A percentile compares a stretch with the other conserved stretches of the same genome.
These are phyloP conservation scores for Ditylenchus dipsaci DNA, from an alignment of 1,140 invertebrate genomes.

Conservation along the genomic window DNA sequence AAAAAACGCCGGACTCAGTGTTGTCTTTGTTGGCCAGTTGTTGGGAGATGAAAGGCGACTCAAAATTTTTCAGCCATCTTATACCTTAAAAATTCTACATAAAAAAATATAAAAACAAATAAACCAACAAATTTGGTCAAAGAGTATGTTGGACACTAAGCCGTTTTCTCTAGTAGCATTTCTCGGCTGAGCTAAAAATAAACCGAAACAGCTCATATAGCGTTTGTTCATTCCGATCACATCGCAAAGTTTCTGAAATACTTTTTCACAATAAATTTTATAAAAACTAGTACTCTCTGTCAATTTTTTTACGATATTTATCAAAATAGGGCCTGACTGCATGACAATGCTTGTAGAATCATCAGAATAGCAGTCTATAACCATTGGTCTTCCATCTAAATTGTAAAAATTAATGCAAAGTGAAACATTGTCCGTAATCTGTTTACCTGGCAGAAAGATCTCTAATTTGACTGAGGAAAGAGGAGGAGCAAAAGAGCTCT, in stretches of 20 bases:
- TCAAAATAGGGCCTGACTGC: too few species aligned
- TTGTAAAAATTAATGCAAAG: too few species aligned
- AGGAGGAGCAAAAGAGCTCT: constrained; percentile 23
- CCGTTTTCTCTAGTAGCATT: background rate
- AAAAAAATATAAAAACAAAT: background rate
- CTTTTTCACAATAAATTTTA: too few species aligned
- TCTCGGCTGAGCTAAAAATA: constrained; percentile 24
- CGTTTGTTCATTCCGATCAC: constrained; percentile 22
- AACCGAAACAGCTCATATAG: constrained; percentile 27
- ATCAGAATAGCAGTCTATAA: constrained; percentile 39
- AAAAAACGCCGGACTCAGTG: constrained; percentile 13
- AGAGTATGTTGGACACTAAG: background rate
- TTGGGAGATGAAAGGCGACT: constrained; percentile 41
- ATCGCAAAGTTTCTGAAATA: constrained; percentile 30
- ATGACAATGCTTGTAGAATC: constrained; percentile 40
- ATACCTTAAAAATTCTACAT: constrained; percentile 29
- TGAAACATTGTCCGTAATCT: too few species aligned
- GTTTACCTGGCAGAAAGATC: constrained; percentile 26
- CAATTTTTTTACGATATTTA: too few species aligned
- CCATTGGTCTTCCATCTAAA: constrained; percentile 26
- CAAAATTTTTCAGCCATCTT: constrained; percentile 48
- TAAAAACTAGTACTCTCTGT: too few species aligned
- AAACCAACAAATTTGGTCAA: background rate
- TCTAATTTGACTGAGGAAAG: constrained; percentile 34
- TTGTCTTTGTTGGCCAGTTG: constrained; percentile 24